phyloP scores from a whole-genome alignment of 2,888 invertebrate genomes.

The Hipparchia sbordonii region DNA sequence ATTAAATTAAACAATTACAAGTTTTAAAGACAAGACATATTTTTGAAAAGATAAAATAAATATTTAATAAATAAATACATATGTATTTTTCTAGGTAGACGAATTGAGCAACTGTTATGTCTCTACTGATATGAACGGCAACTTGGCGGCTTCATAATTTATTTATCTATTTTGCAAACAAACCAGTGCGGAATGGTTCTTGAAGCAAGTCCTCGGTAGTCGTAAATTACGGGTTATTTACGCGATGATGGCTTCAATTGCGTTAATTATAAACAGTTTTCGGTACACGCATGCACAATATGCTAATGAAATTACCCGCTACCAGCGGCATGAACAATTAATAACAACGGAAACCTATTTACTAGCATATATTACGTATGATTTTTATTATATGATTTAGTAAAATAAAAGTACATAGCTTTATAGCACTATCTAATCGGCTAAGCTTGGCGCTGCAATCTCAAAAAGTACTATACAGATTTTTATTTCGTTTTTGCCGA shows the following conservation, averaged over 20 bases:
- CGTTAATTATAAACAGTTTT: slow-evolving; percentile 22
- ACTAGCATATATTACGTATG: background rate
- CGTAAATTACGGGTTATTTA: slow-evolving; percentile 25
- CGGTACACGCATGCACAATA: slow-evolving; percentile 18
- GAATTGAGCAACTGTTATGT: no score
- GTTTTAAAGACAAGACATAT: no score
- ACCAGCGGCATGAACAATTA: background rate
- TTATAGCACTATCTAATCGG: background rate
- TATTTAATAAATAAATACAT: no score
- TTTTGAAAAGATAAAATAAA: no score
- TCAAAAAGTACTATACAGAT: no score
- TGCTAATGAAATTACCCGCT: slow-evolving; percentile 29
- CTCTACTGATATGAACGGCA: no score
- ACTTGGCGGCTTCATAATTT: no score
- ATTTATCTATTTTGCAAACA: background rate
- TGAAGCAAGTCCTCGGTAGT: background rate
- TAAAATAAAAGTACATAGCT: background rate
- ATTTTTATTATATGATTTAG: background rate
- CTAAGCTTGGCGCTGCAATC: no score
- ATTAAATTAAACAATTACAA: no score
- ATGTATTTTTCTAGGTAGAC: no score
- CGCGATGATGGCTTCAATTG: slow-evolving; percentile 28
- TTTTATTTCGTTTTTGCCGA: no score
- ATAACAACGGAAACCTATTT: background rate
- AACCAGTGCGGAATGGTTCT: background rate